Evolutionary conservation across 2,113 vertebrate genomes (phyloP).

Genomic region (Silurus asotus): DNA sequence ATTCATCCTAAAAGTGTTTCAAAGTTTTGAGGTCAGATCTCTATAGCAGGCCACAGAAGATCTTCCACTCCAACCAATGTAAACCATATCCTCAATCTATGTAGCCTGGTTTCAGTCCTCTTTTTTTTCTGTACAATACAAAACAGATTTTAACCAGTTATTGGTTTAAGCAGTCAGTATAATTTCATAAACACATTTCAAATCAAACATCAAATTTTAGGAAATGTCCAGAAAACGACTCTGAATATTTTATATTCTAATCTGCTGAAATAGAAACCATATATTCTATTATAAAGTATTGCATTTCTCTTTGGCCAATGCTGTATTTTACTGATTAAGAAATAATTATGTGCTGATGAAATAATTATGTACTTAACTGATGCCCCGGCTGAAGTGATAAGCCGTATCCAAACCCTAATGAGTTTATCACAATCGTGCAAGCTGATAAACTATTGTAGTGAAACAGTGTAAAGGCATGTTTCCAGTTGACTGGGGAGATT

Average conservation of each 20-base stretch:
- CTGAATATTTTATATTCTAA: no score
- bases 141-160: no score
- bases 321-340: constrained; percentile 4
- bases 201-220: neutral
- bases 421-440: constrained; percentile 31
- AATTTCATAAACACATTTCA: no score
- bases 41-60: no score
- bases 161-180: neutral
- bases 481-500: constrained; percentile 33
- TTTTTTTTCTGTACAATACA: neutral
- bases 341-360: constrained; percentile 20
- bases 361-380: constrained; percentile 34
- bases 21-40: no score
- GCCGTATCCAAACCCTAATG: constrained; percentile 30
- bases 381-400: constrained; percentile 37
- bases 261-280: neutral
- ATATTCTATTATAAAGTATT: neutral
- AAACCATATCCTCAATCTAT: no score
- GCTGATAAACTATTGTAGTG: constrained; percentile 39
- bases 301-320: neutral
- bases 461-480: constrained; percentile 23
- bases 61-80: no score
- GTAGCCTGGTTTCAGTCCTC: neutral
- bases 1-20: no score
- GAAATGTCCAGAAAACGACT: neutral